phyloP scores from a whole-genome alignment of 92 coral and sea anemone species.

The Siderastrea radians region DNA sequence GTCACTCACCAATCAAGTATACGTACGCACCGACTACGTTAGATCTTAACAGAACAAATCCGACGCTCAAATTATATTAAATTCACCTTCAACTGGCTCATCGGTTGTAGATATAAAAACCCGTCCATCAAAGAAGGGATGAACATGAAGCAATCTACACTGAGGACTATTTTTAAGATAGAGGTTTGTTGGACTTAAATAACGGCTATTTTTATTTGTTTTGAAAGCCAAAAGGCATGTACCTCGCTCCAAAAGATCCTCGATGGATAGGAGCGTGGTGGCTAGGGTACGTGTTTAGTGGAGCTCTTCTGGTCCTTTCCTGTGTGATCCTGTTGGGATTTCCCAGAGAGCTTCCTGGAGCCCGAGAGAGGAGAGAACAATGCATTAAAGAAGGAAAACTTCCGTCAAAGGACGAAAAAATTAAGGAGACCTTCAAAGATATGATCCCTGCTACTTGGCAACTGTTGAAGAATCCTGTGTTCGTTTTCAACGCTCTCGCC shows the following conservation, averaged over 20 bases:
- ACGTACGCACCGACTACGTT: too few species aligned
- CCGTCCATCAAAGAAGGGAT: too few species aligned
- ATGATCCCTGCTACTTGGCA: conserved; percentile 74
- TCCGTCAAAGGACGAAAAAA: too few species aligned
- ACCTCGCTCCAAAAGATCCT: conserved; percentile 54
- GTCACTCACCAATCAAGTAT: too few species aligned
- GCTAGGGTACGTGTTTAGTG: conserved; percentile 78
- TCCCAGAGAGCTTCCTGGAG: conserved; percentile 76
- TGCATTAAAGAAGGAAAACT: background rate
- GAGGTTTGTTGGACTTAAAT: too few species aligned
- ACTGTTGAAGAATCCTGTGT: conserved; percentile 17
- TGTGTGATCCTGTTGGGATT: conserved; percentile 62
- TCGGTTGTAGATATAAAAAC: too few species aligned
- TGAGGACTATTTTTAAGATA: too few species aligned
- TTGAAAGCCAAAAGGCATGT: conserved; percentile 66
- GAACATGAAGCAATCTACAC: too few species aligned
- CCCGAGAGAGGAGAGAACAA: conserved; percentile 64
- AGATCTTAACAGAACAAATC: too few species aligned
- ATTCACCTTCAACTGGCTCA: too few species aligned
- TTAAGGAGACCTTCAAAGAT: conserved; percentile 11
- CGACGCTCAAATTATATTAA: too few species aligned
- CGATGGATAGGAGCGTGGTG: conserved; percentile 17
- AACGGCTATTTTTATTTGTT: background rate
- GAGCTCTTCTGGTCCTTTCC: conserved; percentile 32
- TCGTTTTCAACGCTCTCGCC: conserved; percentile 74